Evolutionary conservation across 2,888 invertebrate species (phyloP).

Genomic region (Oscheius sp.): DNA sequence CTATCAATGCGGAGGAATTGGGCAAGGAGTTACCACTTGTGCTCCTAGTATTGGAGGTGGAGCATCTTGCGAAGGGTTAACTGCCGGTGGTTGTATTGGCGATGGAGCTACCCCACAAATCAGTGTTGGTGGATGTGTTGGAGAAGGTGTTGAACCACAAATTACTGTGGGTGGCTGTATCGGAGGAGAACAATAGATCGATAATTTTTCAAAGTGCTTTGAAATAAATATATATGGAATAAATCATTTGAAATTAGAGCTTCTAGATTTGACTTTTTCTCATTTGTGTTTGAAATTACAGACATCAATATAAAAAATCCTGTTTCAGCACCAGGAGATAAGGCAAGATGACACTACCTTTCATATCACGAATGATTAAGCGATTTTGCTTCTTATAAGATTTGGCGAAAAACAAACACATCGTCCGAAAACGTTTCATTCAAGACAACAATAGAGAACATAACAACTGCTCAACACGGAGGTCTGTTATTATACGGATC

Average conservation of each 20-base stretch:
- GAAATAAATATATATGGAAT: too few species aligned
- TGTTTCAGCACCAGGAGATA: too few species aligned
- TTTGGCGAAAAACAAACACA: neutral
- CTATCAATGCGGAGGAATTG: conserved; percentile 13
- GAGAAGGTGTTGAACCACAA: neutral
- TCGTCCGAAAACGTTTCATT: conserved; percentile 9
- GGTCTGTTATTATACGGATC: conserved; percentile 1
- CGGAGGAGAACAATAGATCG: neutral
- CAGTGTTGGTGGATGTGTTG: conserved; percentile 1
- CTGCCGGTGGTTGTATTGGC: neutral
- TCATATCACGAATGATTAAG: neutral
- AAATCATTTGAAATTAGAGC: too few species aligned
- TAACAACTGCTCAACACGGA: conserved; percentile 20
- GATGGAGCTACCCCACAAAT: neutral
- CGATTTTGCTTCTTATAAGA: neutral
- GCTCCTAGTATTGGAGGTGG: conserved; percentile 6
- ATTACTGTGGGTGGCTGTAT: neutral
- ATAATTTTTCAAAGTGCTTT: too few species aligned
- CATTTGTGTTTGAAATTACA: too few species aligned
- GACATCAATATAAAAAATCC: too few species aligned
- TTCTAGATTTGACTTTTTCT: too few species aligned
- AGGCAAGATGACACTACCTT: too few species aligned
- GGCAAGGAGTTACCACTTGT: conserved; percentile 4
- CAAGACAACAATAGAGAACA: conserved; percentile 2
- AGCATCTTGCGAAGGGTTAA: neutral